Conservation (phyloP, 2,797 vertebrate genomes). For the Xenops minutus region DNA sequence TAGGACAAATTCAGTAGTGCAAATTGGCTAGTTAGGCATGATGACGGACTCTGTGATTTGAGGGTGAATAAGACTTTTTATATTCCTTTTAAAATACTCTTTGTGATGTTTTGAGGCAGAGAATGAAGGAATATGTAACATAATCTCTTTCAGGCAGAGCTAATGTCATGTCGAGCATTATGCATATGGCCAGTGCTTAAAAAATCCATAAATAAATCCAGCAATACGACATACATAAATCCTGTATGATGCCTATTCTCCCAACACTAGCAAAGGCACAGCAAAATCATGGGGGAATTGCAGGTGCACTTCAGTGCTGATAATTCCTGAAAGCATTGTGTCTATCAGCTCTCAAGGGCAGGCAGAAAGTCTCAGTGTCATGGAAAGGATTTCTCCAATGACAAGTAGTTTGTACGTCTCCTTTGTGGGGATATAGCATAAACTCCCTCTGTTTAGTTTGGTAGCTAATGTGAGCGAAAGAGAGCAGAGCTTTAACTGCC, state of each 20-base stretch:
- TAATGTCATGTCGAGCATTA: background rate
- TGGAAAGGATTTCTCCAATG: conserved; percentile 45
- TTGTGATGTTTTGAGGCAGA: background rate
- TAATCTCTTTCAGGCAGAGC: background rate
- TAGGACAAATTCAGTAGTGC: background rate
- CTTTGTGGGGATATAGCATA: conserved; percentile 54
- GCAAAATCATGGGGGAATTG: background rate
- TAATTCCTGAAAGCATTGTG: conserved; percentile 5
- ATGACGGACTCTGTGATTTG: background rate
- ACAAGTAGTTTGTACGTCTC: conserved; percentile 20
- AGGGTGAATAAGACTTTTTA: background rate
- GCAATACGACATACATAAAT: background rate
- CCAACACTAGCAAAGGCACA: background rate
- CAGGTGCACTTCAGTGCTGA: conserved; percentile 41
- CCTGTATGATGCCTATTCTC: background rate
- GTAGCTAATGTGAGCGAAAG: conserved; percentile 53
- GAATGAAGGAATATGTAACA: background rate
- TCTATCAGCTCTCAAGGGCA: conserved; percentile 50
- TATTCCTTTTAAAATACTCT: background rate
- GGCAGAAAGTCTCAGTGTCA: conserved; percentile 19
- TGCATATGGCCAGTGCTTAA: background rate
- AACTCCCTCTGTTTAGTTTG: conserved; percentile 61
- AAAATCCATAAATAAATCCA: background rate
- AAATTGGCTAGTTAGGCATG: background rate
- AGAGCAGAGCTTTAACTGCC: conserved; percentile 53